These are phyloP conservation scores for Philypnodon macrostomus DNA, from an alignment of 2,797 vertebrate genomes.

Conservation along the genomic window DNA sequence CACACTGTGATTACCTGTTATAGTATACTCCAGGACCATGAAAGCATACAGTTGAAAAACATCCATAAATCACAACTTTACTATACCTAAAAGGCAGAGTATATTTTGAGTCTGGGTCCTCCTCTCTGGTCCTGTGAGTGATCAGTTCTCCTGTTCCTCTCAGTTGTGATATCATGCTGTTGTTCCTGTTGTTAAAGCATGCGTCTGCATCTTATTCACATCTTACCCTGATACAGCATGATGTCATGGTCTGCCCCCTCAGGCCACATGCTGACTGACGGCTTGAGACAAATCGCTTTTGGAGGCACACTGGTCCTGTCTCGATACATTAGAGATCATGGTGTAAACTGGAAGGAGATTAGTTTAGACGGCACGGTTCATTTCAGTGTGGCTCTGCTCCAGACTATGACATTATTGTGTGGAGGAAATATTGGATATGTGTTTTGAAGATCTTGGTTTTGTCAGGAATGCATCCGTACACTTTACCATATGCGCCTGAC, in stretches of 20 bases:
- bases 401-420: conserved; percentile 34
- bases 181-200: conserved; percentile 63
- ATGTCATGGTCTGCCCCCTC: conserved; percentile 46
- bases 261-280: conserved; percentile 29
- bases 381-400: conserved; percentile 3
- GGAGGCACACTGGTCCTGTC: conserved; percentile 12
- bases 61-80: conserved; percentile 2
- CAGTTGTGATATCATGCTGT: conserved; percentile 61
- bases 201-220: conserved; percentile 31
- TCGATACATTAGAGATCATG: conserved; percentile 16
- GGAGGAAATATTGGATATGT: conserved; percentile 34
- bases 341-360: conserved; percentile 7
- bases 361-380: conserved; percentile 5
- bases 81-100: conserved; percentile 11
- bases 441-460: conserved; percentile 46
- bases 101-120: conserved; percentile 5
- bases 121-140: conserved; percentile 18
- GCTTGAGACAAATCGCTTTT: conserved; percentile 29
- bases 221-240: conserved; percentile 21
- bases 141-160: conserved; percentile 57
- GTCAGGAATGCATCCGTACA: conserved; percentile 37
- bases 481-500: conserved; percentile 57
- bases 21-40: neutral
- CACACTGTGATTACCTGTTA: neutral
- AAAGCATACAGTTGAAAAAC: conserved; percentile 1